A percentile compares a stretch with the other conserved stretches of the same genome.
These are phyloP conservation scores for Chrysocyon brachyurus DNA, from an alignment of 2,797 vertebrate species.

Conservation along the genomic window DNA sequence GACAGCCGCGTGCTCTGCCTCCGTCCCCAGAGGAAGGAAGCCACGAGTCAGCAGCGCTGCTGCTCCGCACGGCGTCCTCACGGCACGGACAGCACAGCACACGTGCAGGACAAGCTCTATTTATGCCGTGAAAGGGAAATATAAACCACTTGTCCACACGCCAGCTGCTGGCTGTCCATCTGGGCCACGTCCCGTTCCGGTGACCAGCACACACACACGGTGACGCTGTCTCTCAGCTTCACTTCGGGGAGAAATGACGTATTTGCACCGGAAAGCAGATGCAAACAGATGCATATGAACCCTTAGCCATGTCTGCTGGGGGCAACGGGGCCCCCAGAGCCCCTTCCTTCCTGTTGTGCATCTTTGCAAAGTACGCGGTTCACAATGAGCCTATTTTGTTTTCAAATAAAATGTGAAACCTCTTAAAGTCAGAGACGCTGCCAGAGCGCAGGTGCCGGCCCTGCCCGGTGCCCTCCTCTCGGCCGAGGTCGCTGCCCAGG, in stretches of 20 bases:
- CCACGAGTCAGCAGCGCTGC: neutral
- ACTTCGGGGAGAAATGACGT: neutral
- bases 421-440: neutral
- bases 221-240: neutral
- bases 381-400: neutral
- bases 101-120: neutral
- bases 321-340: neutral
- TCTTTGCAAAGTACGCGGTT: fast-evolving
- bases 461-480: neutral
- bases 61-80: fast-evolving
- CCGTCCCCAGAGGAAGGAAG: neutral
- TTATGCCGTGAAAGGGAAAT: neutral
- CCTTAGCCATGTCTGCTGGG: fast-evolving
- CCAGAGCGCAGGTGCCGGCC: neutral
- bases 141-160: fast-evolving
- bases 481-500: neutral
- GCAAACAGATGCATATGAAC: fast-evolving
- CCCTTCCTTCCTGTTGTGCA: neutral
- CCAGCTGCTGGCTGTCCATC: fast-evolving
- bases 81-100: neutral
- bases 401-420: neutral
- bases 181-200: neutral
- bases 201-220: neutral
- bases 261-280: neutral
- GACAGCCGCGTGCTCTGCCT: neutral